These are phyloP conservation scores for Steatocranus sp. DNA, from an alignment of 2,797 vertebrate genomes.

Conservation along the genomic window DNA sequence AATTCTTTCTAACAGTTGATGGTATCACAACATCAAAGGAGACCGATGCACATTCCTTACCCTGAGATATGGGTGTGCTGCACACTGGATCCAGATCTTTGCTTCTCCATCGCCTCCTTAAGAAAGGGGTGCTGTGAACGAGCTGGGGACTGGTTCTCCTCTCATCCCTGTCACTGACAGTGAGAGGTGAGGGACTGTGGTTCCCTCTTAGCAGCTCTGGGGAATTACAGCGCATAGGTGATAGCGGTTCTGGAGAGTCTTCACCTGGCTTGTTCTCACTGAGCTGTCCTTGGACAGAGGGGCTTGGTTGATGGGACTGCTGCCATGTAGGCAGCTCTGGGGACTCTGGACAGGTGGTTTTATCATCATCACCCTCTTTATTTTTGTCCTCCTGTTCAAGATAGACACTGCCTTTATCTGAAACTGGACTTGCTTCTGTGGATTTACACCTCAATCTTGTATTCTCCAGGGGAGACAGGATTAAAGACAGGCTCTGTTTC, in stretches of 20 bases:
- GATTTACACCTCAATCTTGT: slow-evolving; percentile 35
- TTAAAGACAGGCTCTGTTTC: slow-evolving; percentile 63
- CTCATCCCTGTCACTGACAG: slow-evolving; percentile 47
- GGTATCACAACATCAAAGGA: not conserved
- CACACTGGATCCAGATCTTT: slow-evolving; percentile 70
- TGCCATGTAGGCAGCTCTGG: slow-evolving; percentile 86
- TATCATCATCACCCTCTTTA: slow-evolving; percentile 49
- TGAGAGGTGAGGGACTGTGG: slow-evolving; percentile 46
- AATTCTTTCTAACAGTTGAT: not conserved
- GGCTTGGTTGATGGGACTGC: slow-evolving; percentile 67
- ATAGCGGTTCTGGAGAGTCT: slow-evolving; percentile 26
- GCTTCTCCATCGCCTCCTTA: slow-evolving; percentile 57
- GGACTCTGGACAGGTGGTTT: slow-evolving; percentile 78
- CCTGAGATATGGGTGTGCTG: slow-evolving; percentile 80
- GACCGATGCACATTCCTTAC: slow-evolving; percentile 62
- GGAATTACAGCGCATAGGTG: slow-evolving; percentile 29
- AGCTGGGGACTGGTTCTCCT: slow-evolving; percentile 63
- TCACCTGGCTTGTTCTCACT: slow-evolving; percentile 42
- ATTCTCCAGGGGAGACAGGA: slow-evolving; percentile 43
- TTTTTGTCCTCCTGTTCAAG: slow-evolving; percentile 39
- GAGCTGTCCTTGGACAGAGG: slow-evolving; percentile 39
- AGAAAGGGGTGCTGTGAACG: slow-evolving; percentile 84
- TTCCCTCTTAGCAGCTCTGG: slow-evolving; percentile 51
- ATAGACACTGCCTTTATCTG: slow-evolving; percentile 12
- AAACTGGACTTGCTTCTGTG: slow-evolving; percentile 47